Percentiles rank a stretch among this genome's conserved stretches.
Evolutionary conservation across 2,888 invertebrate species (phyloP).

Genomic region (Acleris holmiana): DNA sequence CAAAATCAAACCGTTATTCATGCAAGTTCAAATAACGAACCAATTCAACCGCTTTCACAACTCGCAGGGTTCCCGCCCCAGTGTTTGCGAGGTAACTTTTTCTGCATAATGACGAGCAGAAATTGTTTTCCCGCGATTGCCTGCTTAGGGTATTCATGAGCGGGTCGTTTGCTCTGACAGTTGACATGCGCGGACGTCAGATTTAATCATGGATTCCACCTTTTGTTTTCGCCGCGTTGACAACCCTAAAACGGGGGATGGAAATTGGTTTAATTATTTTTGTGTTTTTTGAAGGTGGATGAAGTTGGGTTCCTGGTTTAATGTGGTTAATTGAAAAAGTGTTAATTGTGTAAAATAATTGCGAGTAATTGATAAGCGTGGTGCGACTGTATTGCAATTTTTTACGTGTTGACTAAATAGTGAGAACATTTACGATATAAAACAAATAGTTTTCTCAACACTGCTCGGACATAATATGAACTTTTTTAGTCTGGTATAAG

Average conservation of each 20-base stretch:
- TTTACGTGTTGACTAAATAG: too few relatives aligned
- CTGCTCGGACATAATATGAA: too few relatives aligned
- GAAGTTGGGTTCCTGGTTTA: too few relatives aligned
- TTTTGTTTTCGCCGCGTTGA: conserved; percentile 36
- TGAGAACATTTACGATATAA: too few relatives aligned
- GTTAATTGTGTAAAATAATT: too few relatives aligned
- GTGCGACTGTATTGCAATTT: too few relatives aligned
- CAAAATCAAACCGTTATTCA: too few relatives aligned
- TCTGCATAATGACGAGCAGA: conserved; percentile 53
- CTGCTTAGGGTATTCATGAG: conserved; percentile 49
- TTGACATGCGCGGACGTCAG: conserved; percentile 39
- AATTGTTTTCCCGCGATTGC: conserved; percentile 47
- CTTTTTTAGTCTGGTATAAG: too few relatives aligned
- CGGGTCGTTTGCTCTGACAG: conserved; percentile 46
- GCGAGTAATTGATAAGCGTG: too few relatives aligned
- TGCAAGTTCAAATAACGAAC: neutral
- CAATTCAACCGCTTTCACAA: conserved; percentile 37
- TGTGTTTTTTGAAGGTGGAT: too few relatives aligned
- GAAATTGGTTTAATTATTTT: neutral
- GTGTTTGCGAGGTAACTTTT: conserved; percentile 50
- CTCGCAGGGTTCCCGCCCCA: conserved; percentile 43
- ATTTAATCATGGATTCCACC: conserved; percentile 43
- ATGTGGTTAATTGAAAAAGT: too few relatives aligned
- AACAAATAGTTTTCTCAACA: too few relatives aligned
- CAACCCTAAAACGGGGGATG: conserved; percentile 12